Conservation (phyloP, 1,140 invertebrate species). For the Pseudobourletiella spinata region DNA sequence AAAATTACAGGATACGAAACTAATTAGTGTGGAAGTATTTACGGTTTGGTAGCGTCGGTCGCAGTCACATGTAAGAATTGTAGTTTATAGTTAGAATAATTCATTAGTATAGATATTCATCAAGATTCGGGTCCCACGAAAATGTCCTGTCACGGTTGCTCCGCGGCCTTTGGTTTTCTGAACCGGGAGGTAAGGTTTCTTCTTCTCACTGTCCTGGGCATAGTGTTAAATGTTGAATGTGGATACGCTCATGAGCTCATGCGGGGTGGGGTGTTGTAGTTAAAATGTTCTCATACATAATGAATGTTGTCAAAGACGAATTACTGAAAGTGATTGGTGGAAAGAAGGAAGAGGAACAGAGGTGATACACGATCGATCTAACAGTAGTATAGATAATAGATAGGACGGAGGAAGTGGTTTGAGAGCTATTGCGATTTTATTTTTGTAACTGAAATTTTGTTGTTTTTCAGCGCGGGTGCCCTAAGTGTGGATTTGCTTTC, state of each 20-base stretch:
- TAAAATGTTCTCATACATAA: not conserved
- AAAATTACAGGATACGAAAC: too few relatives aligned
- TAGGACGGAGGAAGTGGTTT: not conserved
- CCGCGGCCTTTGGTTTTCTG: constrained; percentile 25
- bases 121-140: not conserved
- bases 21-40: too few relatives aligned
- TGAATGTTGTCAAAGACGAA: not conserved
- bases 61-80: too few relatives aligned
- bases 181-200: constrained; percentile 25
- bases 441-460: not conserved
- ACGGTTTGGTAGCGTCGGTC: too few relatives aligned
- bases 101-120: not conserved
- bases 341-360: too few relatives aligned
- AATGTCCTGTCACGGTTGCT: constrained; percentile 30
- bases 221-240: not conserved
- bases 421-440: not conserved
- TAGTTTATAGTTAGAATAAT: too few relatives aligned
- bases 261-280: not conserved
- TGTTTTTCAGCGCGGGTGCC: constrained; percentile 28
- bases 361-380: too few relatives aligned
- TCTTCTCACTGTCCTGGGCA: not conserved
- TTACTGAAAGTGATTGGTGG: too few relatives aligned
- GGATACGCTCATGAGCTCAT: not conserved
- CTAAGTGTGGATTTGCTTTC: constrained; percentile 26
- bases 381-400: not conserved